phyloP scores from a whole-genome alignment of 2,888 invertebrate genomes.

The Adelognathus sp. region DNA sequence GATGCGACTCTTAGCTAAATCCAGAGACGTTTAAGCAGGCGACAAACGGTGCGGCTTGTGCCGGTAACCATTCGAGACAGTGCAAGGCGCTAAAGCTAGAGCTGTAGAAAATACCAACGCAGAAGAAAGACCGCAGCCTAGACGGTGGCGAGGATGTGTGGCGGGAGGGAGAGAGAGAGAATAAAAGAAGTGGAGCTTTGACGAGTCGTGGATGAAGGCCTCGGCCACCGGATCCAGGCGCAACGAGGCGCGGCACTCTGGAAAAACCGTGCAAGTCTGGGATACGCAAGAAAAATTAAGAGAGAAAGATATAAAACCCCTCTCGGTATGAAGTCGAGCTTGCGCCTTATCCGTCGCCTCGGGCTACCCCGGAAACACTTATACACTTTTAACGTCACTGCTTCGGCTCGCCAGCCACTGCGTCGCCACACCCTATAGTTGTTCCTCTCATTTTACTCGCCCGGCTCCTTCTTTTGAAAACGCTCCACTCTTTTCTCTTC shows the following conservation, averaged over 20 bases:
- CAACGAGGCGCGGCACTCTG: slow-evolving; percentile 18
- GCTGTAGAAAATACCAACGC: slow-evolving; percentile 41
- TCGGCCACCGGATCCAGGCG: slow-evolving; percentile 48
- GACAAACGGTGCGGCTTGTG: slow-evolving; percentile 26
- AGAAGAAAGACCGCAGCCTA: slow-evolving; percentile 10
- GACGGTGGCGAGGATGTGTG: background rate
- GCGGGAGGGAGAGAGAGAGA: background rate
- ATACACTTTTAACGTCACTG: slow-evolving; percentile 48
- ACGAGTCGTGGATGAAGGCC: slow-evolving; percentile 59
- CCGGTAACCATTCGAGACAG: slow-evolving; percentile 27
- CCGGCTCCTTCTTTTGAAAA: background rate
- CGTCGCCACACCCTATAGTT: slow-evolving; percentile 15
- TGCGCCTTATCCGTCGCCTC: slow-evolving; percentile 60
- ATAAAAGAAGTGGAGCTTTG: slow-evolving; percentile 49
- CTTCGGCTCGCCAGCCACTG: slow-evolving; percentile 2
- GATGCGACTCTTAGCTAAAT: slow-evolving; percentile 43
- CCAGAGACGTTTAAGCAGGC: slow-evolving; percentile 44
- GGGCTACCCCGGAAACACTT: slow-evolving; percentile 57
- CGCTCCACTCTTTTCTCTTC: slow-evolving; percentile 15
- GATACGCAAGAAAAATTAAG: background rate
- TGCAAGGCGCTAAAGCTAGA: slow-evolving; percentile 29
- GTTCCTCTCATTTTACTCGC: slow-evolving; percentile 1
- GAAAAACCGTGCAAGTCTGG: slow-evolving; percentile 48
- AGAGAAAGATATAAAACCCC: slow-evolving; percentile 44
- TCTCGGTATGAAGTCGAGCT: slow-evolving; percentile 40